A percentile compares a stretch with the other conserved stretches of the same genome.
Evolutionary conservation across 1,140 invertebrate species (phyloP).

Genomic region (Heliconius hewitsoni): DNA sequence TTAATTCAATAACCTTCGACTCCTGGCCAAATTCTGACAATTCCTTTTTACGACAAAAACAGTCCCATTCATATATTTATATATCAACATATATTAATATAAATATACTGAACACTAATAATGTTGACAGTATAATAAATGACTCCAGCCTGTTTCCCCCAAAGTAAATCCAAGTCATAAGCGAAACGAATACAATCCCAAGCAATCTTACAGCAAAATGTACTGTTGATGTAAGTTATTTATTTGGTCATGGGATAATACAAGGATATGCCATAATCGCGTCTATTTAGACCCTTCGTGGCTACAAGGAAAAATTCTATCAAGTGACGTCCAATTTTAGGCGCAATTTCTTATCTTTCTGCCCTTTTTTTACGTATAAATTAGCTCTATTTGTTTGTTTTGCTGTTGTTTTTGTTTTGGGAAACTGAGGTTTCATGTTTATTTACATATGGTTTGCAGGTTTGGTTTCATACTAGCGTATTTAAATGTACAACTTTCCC

Average conservation of each 20-base stretch:
- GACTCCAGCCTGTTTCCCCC: conserved; percentile 13
- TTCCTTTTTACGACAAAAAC: too few species aligned
- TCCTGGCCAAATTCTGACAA: too few species aligned
- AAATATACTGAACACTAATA: conserved; percentile 21
- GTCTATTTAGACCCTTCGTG: conserved; percentile 36
- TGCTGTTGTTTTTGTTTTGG: background rate
- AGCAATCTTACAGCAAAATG: conserved; percentile 25
- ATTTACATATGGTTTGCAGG: background rate
- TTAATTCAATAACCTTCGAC: too few species aligned
- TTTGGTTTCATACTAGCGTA: background rate
- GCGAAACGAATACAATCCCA: conserved; percentile 25
- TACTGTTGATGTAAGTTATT: conserved; percentile 37
- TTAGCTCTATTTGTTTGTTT: conserved; percentile 29
- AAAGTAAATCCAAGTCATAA: conserved; percentile 29
- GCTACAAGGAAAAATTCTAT: conserved; percentile 34
- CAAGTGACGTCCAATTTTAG: conserved; percentile 36
- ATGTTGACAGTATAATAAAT: conserved; percentile 25
- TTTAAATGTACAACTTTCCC: too few species aligned
- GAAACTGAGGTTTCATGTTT: background rate
- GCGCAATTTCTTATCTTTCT: conserved; percentile 1
- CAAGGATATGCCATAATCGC: conserved; percentile 40
- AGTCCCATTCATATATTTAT: too few species aligned
- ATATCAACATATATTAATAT: background rate
- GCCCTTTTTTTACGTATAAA: conserved; percentile 27
- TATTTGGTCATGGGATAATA: conserved; percentile 40